Conservation (phyloP, 2,888 invertebrate species). For the Myopa testacea region DNA sequence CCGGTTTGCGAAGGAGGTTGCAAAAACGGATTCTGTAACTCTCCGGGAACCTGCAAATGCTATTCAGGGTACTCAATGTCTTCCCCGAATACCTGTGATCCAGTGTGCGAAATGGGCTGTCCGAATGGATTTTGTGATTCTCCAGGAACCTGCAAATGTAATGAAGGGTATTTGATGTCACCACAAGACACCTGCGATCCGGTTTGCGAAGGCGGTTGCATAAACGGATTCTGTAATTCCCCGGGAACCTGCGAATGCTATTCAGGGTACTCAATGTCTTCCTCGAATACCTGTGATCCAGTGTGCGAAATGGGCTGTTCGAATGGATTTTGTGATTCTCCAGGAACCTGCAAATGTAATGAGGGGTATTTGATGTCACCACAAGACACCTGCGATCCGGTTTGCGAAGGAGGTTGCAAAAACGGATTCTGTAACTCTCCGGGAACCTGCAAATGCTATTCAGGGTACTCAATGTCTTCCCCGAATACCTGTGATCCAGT, state of each 20-base stretch:
- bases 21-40: slow-evolving; percentile 58
- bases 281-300: slow-evolving; percentile 39
- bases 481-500: slow-evolving; percentile 48
- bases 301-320: slow-evolving; percentile 52
- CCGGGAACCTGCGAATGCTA: slow-evolving; percentile 54
- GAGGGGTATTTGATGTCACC: slow-evolving; percentile 45
- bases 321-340: slow-evolving; percentile 63
- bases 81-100: slow-evolving; percentile 20
- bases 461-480: slow-evolving; percentile 55
- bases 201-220: slow-evolving; percentile 45
- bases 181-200: slow-evolving; percentile 47
- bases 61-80: slow-evolving; percentile 31
- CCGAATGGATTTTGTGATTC: slow-evolving; percentile 76
- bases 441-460: slow-evolving; percentile 54
- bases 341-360: slow-evolving; percentile 51
- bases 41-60: slow-evolving; percentile 55
- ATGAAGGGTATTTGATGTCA: slow-evolving; percentile 70
- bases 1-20: slow-evolving; percentile 47
- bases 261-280: slow-evolving; percentile 25
- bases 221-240: slow-evolving; percentile 57
- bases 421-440: slow-evolving; percentile 61
- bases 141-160: slow-evolving; percentile 78
- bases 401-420: slow-evolving; percentile 48
- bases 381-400: slow-evolving; percentile 44
- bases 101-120: slow-evolving; percentile 70